Base-by-base conservation (phyloP, 2,888 invertebrate species). In the Eledona agricola region DNA sequence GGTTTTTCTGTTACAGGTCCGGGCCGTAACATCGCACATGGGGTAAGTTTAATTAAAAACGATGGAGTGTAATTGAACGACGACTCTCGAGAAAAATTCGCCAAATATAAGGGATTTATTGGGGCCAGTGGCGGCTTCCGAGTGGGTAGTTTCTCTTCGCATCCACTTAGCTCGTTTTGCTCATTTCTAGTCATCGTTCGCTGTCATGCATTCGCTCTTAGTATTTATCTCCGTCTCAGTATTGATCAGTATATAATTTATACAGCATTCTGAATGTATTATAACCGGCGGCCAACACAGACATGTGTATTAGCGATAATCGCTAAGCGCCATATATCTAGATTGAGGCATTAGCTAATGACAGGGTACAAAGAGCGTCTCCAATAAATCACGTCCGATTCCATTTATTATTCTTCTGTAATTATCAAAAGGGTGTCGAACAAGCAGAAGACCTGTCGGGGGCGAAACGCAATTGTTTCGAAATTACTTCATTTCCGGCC, bases 171-270 rank as follows among this genome's bases (percentile, higher is more conserved):
- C 67, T 63, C 64, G 62, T 64, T 67, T 62, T 67, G 65, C 66
- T 64, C 65, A 68, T 68, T 67, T 65, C 65, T 52, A 62, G 57
- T 57, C 60, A 70, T 69, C 67, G 46, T 59, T 70, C 69, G 69
- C 62, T 65, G 70, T 67, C 70, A 65, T 58, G 57, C 53, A 37
- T 52, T 55, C 57, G 57, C 56, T 52, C 59, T 56, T 51, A 64
- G 59, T 67, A 70, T 70, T 67, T 66, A 65, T 70, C 67, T 64
- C 63, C 52, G 67, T 63, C 67, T 61, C 42, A 31, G 59, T 66
- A 69, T 69, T 67, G 69, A 70, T 70, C 67, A 60, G 65, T 60
- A 57, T 54, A 64, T 65, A 69, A 70, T 70, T 67, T 70, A 66
- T 69, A 67, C 57, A 34, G 51, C 52, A 46, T 50, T 42, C 42